phyloP scores from a whole-genome alignment of 2,888 invertebrate genomes.

The Formica aserva region DNA sequence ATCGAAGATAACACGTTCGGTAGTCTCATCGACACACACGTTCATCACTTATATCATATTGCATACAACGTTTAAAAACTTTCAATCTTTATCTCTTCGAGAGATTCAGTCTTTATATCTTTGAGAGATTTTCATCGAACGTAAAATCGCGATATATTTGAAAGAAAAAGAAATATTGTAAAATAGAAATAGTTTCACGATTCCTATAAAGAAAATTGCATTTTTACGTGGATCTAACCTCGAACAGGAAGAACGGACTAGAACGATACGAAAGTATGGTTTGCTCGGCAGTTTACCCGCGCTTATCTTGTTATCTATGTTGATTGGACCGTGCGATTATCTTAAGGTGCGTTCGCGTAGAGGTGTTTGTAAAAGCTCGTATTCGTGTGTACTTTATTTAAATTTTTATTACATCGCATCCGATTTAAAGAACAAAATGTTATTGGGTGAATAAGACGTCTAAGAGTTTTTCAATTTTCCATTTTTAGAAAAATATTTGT shows the following conservation, averaged over 20 bases:
- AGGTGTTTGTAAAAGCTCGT: constrained; percentile 45
- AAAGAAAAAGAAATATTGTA: neutral
- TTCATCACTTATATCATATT: constrained; percentile 19
- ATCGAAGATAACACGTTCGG: constrained; percentile 44
- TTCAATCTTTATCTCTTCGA: neutral
- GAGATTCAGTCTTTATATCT: neutral
- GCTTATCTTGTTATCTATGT: constrained; percentile 74
- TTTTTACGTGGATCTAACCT: constrained; percentile 57
- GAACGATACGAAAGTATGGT: constrained; percentile 51
- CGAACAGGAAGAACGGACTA: constrained; percentile 47
- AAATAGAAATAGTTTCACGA: neutral
- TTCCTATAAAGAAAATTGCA: constrained; percentile 48
- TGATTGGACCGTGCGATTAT: constrained; percentile 70
- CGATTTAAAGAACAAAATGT: neutral
- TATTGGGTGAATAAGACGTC: neutral
- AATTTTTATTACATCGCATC: constrained; percentile 44
- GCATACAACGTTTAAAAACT: neutral
- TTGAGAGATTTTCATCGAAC: neutral
- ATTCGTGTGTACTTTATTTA: constrained; percentile 47
- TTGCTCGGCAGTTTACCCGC: constrained; percentile 46
- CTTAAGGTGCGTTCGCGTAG: constrained; percentile 30
- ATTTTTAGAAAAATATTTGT: constrained; percentile 38
- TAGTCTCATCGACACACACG: neutral
- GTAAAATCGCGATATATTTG: neutral
- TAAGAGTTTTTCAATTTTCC: neutral